Percentiles rank a stretch among this genome's conserved stretches.
These are phyloP conservation scores for Schizotus pectinicornis DNA, from an alignment of 2,888 invertebrate genomes.

Conservation along the genomic window DNA sequence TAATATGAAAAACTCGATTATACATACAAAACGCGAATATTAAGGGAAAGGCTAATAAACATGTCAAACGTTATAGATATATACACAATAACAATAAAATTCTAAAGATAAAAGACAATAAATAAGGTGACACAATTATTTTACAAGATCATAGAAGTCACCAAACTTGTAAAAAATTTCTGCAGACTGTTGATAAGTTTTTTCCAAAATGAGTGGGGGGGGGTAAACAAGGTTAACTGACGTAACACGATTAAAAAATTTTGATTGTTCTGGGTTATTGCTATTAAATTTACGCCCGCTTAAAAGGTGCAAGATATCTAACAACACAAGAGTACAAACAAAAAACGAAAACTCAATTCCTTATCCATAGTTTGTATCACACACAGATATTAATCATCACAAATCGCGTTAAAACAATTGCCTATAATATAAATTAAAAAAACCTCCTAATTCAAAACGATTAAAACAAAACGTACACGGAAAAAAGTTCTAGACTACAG, in stretches of 20 bases:
- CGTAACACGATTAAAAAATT: background rate
- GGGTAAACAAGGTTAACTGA: too few species aligned
- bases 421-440: background rate
- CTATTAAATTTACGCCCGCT: too few species aligned
- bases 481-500: background rate
- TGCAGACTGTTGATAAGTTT: too few species aligned
- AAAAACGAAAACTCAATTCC: background rate
- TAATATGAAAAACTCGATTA: constrained; percentile 10
- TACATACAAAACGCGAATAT: background rate
- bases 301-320: too few species aligned
- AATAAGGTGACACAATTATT: background rate
- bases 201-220: too few species aligned
- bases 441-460: background rate
- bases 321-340: background rate
- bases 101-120: background rate
- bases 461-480: background rate
- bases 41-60: too few species aligned
- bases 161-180: too few species aligned
- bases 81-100: background rate
- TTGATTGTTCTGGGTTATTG: too few species aligned
- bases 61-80: too few species aligned
- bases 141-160: too few species aligned
- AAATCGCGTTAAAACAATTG: background rate
- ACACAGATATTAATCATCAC: background rate
- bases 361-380: background rate